Base-by-base conservation (phyloP, 2,113 vertebrate genomes). In the Rhipidura dahli region DNA sequence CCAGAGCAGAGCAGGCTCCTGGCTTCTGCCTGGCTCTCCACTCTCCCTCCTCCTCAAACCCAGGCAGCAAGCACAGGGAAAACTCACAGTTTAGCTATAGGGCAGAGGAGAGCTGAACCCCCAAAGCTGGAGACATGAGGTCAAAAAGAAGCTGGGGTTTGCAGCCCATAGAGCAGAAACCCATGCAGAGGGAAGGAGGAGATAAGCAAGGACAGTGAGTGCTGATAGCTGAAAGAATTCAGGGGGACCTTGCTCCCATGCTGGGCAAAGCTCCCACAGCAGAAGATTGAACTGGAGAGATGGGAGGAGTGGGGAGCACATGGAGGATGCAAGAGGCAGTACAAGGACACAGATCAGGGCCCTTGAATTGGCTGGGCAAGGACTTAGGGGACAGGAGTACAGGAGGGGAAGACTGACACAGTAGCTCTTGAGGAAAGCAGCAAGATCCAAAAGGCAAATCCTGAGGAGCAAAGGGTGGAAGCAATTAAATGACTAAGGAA, bases 81-180 rank as follows among this genome's bases (percentile, higher is more conserved):
- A 73, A 37, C 15, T 61, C 83, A 17, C 0, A 0, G 35, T 16
- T 30, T 63, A 14, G 26, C n/a, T 14, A 6, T 0, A 37, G 33
- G 12, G 15, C 0, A 0, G n/a, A 92, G 19, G 12, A 76, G 4
- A 50, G 16, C 30, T 2, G 3, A 80, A 64, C 17, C 5, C 15
- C 6, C 47, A 77, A 15, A 42, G 24, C 19, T n/a, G 26, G 40
- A 44, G 18, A 37, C 71, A 68, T 47, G 23, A 65, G 19, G 44
- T 33, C 12, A 79, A 50, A 92, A 76, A 66, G 8, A 40, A 92
- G 50, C 4, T 2, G 4, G 19, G 23, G 5, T 35, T 65, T 69
- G 45, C 19, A 87, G 73, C 42, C 17, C 31, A 15, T 1, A 16
- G 47, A 70, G 39, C 73, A 82, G 64, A 87, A 84, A 63, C 5